These are phyloP conservation scores for Drosophila sordidula DNA, from an alignment of 2,888 invertebrate species.

Conservation along the genomic window DNA sequence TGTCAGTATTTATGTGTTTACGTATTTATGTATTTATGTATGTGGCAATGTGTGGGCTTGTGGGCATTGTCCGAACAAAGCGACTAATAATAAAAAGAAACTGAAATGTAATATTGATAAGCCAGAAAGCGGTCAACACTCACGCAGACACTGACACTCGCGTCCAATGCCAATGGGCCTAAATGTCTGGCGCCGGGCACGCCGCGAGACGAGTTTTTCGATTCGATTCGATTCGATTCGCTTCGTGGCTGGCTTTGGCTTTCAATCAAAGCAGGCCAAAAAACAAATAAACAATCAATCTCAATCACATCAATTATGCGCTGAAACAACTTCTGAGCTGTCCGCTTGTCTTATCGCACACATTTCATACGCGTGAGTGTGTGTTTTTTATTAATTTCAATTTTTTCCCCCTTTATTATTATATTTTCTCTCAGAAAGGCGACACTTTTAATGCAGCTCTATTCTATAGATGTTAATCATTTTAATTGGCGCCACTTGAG, in stretches of 20 bases:
- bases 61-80: slow-evolving; percentile 48
- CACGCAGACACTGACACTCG: slow-evolving; percentile 12
- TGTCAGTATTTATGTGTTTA: slow-evolving; percentile 40
- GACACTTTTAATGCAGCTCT: slow-evolving; percentile 53
- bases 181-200: slow-evolving; percentile 61
- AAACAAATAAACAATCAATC: slow-evolving; percentile 79
- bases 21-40: slow-evolving; percentile 30
- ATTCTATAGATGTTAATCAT: slow-evolving; percentile 75
- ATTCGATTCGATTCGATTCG: not conserved
- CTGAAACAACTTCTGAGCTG: slow-evolving; percentile 65
- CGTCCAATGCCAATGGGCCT: slow-evolving; percentile 49
- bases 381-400: slow-evolving; percentile 29
- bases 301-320: slow-evolving; percentile 81
- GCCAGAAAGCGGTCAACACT: slow-evolving; percentile 66
- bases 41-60: slow-evolving; percentile 31
- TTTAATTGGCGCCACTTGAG: slow-evolving; percentile 79
- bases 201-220: slow-evolving; percentile 21
- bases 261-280: slow-evolving; percentile 52
- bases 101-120: slow-evolving; percentile 78
- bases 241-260: slow-evolving; percentile 35
- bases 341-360: slow-evolving; percentile 62
- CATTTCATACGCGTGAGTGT: slow-evolving; percentile 5
- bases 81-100: slow-evolving; percentile 49
- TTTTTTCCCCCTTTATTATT: slow-evolving; percentile 9
- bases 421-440: slow-evolving; percentile 39